phyloP scores from a whole-genome alignment of 2,113 vertebrate genomes.

The Corythaeola cristata region DNA sequence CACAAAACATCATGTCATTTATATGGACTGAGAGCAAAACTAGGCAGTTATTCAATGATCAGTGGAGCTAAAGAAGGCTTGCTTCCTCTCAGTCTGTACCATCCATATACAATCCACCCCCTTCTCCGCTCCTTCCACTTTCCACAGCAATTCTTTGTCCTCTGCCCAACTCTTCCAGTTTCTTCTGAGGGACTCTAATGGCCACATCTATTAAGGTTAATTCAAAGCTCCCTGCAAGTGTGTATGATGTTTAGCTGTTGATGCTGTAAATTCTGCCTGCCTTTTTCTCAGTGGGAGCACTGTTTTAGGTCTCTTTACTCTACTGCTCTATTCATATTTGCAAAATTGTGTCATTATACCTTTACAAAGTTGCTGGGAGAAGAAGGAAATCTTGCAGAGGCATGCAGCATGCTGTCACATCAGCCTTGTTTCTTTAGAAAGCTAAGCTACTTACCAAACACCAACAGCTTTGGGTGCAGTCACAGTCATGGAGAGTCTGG shows the following conservation, averaged over 20 bases:
- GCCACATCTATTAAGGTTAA: background rate
- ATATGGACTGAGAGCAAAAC: background rate
- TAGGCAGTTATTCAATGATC: background rate
- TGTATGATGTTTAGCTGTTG: background rate
- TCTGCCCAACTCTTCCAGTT: background rate
- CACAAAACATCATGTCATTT: background rate
- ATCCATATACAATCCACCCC: background rate
- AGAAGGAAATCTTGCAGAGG: background rate
- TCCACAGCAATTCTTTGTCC: background rate
- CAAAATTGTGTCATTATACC: background rate
- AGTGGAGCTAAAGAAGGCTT: background rate
- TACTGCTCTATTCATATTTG: background rate
- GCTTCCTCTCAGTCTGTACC: background rate
- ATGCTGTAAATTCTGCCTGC: background rate
- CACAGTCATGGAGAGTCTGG: rapidly evolving
- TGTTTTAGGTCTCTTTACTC: background rate
- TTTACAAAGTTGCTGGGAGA: background rate
- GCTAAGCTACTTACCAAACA: background rate
- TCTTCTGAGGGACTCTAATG: background rate
- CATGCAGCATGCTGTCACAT: background rate
- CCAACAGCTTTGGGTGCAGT: background rate
- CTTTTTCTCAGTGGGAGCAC: background rate
- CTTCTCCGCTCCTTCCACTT: background rate
- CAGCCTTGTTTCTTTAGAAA: background rate
- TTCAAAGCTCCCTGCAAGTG: background rate